These are phyloP conservation scores for Datnioides undecimradiatus DNA, from an alignment of 2,113 vertebrate species.

Conservation along the genomic window DNA sequence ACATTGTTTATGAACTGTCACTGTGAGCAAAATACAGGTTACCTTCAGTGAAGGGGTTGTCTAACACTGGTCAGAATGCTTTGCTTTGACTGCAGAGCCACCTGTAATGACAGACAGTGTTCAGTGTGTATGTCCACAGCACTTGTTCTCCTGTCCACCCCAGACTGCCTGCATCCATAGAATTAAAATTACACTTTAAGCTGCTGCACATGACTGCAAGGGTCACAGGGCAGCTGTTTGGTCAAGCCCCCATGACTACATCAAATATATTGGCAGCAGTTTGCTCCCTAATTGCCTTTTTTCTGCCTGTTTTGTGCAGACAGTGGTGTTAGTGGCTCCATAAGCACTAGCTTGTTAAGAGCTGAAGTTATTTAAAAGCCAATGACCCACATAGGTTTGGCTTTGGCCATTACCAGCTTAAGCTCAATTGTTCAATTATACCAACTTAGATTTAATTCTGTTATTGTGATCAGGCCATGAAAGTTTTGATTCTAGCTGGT, in stretches of 20 bases:
- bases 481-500: conserved; percentile 1
- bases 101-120: conserved; percentile 13
- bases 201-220: conserved; percentile 58
- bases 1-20: conserved; percentile 52
- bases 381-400: conserved; percentile 3
- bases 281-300: conserved; percentile 24
- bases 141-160: not conserved
- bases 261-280: conserved; percentile 27
- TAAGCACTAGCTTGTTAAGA: conserved; percentile 20
- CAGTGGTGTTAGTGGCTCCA: not conserved
- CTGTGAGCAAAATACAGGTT: conserved; percentile 47
- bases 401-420: not conserved
- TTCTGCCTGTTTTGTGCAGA: conserved; percentile 12
- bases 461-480: not conserved
- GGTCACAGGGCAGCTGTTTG: conserved; percentile 59
- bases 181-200: conserved; percentile 45
- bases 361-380: conserved; percentile 8
- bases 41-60: conserved; percentile 55
- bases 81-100: conserved; percentile 19
- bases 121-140: conserved; percentile 15
- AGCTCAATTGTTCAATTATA: conserved; percentile 2
- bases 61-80: not conserved
- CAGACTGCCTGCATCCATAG: conserved; percentile 3
- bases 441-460: not conserved
- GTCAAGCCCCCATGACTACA: conserved; percentile 35